phyloP scores from a whole-genome alignment of 2,797 vertebrate species.

The Pseudopleuronectes americanus region DNA sequence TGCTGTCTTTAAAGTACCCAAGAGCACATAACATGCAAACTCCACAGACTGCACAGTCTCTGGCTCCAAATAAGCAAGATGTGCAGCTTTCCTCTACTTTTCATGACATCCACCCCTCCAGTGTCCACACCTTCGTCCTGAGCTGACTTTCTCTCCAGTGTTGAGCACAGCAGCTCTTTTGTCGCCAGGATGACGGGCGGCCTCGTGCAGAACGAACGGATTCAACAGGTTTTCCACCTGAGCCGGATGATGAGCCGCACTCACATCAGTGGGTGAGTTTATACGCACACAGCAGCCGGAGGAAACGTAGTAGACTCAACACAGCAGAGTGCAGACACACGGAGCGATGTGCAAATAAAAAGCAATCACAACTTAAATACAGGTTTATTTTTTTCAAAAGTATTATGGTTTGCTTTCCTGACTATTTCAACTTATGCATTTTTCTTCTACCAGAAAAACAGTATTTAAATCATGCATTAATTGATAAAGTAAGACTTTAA shows the following conservation, averaged over 20 bases:
- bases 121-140: not conserved
- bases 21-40: no score
- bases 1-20: no score
- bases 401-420: not conserved
- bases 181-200: not conserved
- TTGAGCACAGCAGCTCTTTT: slow-evolving; percentile 12
- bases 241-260: slow-evolving; percentile 11
- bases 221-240: slow-evolving; percentile 19
- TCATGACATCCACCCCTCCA: no score
- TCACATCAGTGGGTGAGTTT: slow-evolving; percentile 4
- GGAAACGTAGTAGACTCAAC: slow-evolving; percentile 72
- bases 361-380: slow-evolving; percentile 8
- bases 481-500: no score
- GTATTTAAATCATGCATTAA: slow-evolving; percentile 1
- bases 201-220: not conserved
- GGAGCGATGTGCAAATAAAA: slow-evolving; percentile 13
- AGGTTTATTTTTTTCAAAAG: not conserved
- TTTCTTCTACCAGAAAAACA: not conserved
- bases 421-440: not conserved
- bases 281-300: slow-evolving; percentile 7
- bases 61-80: no score
- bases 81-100: no score
- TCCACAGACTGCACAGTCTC: no score
- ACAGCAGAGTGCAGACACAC: slow-evolving; percentile 30
- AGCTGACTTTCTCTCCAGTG: not conserved